A percentile compares a stretch with the other conserved stretches of the same genome.
Evolutionary conservation across 1,140 invertebrate species (phyloP).

Genomic region (Drosophila neocordata): DNA sequence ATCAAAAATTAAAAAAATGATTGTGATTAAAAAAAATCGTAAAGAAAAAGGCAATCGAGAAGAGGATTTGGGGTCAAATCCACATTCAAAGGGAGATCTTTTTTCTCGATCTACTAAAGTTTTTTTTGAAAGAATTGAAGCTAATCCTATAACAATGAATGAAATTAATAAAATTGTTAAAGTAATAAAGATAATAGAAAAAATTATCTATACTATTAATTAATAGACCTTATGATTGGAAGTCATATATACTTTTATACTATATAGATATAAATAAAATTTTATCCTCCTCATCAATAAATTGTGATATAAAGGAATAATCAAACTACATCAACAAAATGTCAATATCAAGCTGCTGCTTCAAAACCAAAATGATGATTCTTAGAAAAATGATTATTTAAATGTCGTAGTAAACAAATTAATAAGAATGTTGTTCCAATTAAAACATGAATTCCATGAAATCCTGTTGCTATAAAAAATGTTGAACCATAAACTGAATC

Average conservation of each 20-base stretch:
- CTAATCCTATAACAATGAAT: constrained; percentile 83
- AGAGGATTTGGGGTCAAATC: constrained; percentile 85
- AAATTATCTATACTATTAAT: constrained; percentile 54
- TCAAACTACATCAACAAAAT: constrained; percentile 90
- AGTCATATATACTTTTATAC: constrained; percentile 87
- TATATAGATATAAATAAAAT: constrained; percentile 86
- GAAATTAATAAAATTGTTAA: constrained; percentile 78
- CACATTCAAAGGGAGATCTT: constrained; percentile 86
- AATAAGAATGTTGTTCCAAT: constrained; percentile 87
- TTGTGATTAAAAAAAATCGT: constrained; percentile 86
- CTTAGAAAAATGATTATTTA: constrained; percentile 84
- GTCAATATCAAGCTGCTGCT: constrained; percentile 88
- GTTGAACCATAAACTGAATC: constrained; percentile 87
- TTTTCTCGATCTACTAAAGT: constrained; percentile 84
- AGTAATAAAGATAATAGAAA: constrained; percentile 37
- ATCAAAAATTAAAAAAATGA: constrained; percentile 87
- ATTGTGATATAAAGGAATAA: constrained; percentile 87
- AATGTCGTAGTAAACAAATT: constrained; percentile 84
- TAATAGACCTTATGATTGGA: constrained; percentile 58
- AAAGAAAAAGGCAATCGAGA: constrained; percentile 85
- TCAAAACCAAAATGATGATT: constrained; percentile 88
- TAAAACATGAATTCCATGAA: constrained; percentile 89
- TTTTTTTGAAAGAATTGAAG: constrained; percentile 84
- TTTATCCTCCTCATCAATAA: constrained; percentile 86
- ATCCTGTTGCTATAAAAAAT: constrained; percentile 89